These are phyloP conservation scores for Muscicapa striata DNA, from an alignment of 2,797 vertebrate species.

Conservation along the genomic window DNA sequence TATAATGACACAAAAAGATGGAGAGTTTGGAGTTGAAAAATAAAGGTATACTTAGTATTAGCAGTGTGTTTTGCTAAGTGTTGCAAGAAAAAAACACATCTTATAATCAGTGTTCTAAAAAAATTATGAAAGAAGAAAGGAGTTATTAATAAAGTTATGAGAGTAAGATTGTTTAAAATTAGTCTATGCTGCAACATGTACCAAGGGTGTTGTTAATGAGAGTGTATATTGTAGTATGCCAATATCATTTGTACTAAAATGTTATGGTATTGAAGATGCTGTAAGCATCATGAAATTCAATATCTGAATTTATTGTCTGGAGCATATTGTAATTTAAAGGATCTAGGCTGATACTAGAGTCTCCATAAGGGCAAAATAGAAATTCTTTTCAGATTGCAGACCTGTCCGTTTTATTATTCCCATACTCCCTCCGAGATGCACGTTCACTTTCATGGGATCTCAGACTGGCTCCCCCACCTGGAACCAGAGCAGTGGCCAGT, in stretches of 20 bases:
- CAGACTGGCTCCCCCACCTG: background rate
- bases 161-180: background rate
- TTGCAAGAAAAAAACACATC: background rate
- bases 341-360: background rate
- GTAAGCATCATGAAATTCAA: background rate
- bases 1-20: background rate
- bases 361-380: background rate
- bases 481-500: fast-evolving
- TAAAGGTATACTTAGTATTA: background rate
- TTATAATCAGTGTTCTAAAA: background rate
- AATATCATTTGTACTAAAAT: background rate
- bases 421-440: background rate
- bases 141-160: background rate
- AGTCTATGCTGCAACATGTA: background rate
- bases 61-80: background rate
- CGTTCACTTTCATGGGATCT: too few species aligned
- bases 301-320: background rate
- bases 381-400: background rate
- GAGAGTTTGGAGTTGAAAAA: background rate
- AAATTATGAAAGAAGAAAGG: background rate
- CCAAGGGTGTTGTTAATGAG: background rate
- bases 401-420: background rate
- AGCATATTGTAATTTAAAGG: background rate
- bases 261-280: background rate
- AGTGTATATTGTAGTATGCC: background rate